A percentile compares a stretch with the other conserved stretches of the same genome.
phyloP scores from a whole-genome alignment of 1,140 invertebrate species.

The Chionoecetes opilio region DNA sequence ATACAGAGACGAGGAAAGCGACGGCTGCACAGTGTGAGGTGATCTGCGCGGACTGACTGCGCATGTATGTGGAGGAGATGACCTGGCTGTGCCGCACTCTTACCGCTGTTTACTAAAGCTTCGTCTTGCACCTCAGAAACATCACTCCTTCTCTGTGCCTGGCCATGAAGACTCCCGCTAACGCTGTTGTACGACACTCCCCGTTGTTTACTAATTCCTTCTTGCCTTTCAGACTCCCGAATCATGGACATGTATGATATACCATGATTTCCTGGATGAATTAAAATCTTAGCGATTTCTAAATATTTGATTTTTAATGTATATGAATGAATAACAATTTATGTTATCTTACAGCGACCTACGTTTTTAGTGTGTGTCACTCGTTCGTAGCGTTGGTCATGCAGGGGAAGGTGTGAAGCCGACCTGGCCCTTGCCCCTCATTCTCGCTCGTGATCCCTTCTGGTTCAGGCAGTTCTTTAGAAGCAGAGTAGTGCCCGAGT shows the following conservation, averaged over 20 bases:
- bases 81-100: constrained; percentile 35
- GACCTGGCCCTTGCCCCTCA: not conserved
- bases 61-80: not conserved
- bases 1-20: not conserved
- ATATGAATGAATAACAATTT: not conserved
- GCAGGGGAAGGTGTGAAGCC: not conserved
- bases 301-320: not conserved
- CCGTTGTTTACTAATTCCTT: not conserved
- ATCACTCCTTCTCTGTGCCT: not conserved
- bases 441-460: not conserved
- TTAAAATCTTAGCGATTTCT: not conserved
- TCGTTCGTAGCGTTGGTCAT: not conserved
- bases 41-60: constrained; percentile 35
- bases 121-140: not conserved
- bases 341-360: not conserved
- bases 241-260: not conserved
- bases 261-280: not conserved
- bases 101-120: constrained; percentile 66
- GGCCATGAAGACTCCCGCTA: constrained; percentile 63
- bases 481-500: not conserved
- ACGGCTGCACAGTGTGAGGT: not conserved
- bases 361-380: not conserved
- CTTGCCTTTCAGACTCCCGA: not conserved
- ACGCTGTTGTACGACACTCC: constrained; percentile 57
- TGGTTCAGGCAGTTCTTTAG: not conserved